Base-by-base conservation (phyloP, 2,797 vertebrate genomes). In the Pterois miles region DNA sequence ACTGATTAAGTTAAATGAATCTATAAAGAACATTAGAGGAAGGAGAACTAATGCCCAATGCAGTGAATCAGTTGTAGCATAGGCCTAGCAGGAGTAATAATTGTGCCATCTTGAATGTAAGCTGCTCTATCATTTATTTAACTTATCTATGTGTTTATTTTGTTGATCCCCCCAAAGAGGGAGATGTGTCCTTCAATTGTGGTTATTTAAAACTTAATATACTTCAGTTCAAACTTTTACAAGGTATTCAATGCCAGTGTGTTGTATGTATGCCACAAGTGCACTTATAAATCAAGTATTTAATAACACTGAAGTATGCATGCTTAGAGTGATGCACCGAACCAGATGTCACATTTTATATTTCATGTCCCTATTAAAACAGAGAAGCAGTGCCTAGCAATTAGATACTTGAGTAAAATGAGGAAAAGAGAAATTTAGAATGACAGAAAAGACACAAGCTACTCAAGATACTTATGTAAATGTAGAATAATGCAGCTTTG, bases 1-100 rank as follows among this genome's bases (percentile, higher is more conserved):
- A 36, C 20, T 50, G 38, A 82, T 80, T 67, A 73, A 66, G 40
- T 65, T 7, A 62, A 86, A 78, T 68, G 4, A 82, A 52, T 74
- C 33, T 66, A 38, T 33, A 58, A 48, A 68, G 38, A 62, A 54
- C 13, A 31, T 29, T 27, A 58, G 3, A 27, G 4, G 1, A 66
- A 67, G 34, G 38, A 64, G 6, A 31, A 52, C 29, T 16, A 3
- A 43, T 8, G n/a, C 6, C 36, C 7, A 23, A n/a, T 36, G 20
- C 36, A 6, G n/a, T 4, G 6, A 7, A 13, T 53, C 14, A 3
- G 27, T 48, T 67, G 40, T 46, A 46, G 11, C 25, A 6, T 14
- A 20, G 22, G 34, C 1, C 33, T 33, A 12, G 33, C 38, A 25
- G 33, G 43, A 16, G 31, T 48, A 58, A 62, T 52, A 23, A 20